Evolutionary conservation across 2,797 vertebrate genomes (phyloP).

Genomic region (Oreonectes daqikongensis): DNA sequence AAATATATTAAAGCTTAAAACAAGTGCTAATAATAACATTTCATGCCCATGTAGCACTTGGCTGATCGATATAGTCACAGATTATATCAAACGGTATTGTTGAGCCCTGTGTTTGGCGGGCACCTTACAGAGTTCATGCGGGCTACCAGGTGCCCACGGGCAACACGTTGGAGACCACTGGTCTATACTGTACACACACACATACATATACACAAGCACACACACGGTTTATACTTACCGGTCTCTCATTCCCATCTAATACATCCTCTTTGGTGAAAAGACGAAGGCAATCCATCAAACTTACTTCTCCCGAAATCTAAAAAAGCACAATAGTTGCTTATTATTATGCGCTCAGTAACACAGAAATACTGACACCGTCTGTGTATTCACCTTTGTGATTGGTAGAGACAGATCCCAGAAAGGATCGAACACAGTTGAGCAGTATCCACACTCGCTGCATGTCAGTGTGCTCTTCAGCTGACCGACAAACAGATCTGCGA

Average conservation of each 20-base stretch:
- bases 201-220: not conserved
- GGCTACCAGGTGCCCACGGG: too few species aligned
- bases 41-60: too few species aligned
- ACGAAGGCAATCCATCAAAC: conserved; percentile 88
- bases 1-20: too few species aligned
- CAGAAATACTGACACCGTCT: not conserved
- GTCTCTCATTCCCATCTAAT: conserved; percentile 92
- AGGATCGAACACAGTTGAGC: conserved; percentile 93
- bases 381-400: conserved; percentile 80
- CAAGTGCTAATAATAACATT: too few species aligned
- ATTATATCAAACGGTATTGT: too few species aligned
- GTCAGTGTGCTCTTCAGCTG: conserved; percentile 95
- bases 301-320: conserved; percentile 86
- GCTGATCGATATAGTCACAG: too few species aligned
- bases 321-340: conserved; percentile 55
- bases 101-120: too few species aligned
- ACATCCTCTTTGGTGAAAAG: conserved; percentile 95
- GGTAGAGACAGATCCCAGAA: conserved; percentile 98
- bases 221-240: conserved; percentile 81
- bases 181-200: not conserved
- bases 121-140: too few species aligned
- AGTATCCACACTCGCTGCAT: conserved; percentile 88
- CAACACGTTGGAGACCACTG: too few species aligned
- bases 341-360: not conserved
- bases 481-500: conserved; percentile 92